phyloP scores from a whole-genome alignment of 2,888 invertebrate genomes.

The Synergus gifuensis region DNA sequence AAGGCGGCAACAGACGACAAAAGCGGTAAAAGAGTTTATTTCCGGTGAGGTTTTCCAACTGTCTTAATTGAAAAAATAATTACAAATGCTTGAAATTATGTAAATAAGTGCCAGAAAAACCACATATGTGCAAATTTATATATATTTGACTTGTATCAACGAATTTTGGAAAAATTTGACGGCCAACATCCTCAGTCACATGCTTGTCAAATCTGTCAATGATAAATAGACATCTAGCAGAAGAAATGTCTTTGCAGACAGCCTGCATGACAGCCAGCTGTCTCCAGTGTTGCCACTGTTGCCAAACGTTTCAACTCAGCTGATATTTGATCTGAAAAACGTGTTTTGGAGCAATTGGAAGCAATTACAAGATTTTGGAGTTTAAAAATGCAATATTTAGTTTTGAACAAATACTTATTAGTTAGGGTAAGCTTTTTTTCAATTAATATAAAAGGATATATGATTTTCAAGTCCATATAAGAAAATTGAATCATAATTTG shows the following conservation, averaged over 20 bases:
- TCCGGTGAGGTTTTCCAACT: neutral
- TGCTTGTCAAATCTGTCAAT: neutral
- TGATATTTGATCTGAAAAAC: slow-evolving; percentile 3
- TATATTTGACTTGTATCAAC: neutral
- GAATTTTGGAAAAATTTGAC: neutral
- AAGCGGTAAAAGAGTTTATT: neutral
- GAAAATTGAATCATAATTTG: neutral
- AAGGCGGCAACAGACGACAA: neutral
- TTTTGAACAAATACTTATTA: neutral
- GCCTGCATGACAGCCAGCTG: no score
- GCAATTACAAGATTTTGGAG: neutral
- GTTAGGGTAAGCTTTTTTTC: neutral
- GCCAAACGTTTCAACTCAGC: neutral
- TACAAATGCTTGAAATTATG: neutral
- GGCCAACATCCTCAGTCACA: neutral
- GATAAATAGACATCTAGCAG: neutral
- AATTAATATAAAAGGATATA: neutral
- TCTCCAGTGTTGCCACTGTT: no score
- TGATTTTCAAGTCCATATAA: neutral
- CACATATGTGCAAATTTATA: neutral
- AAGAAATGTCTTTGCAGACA: no score
- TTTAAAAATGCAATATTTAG: neutral
- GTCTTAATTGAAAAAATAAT: neutral
- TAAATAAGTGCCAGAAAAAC: neutral
- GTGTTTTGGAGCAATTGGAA: neutral